These are phyloP conservation scores for Procapra przewalskii DNA, from an alignment of 2,113 vertebrate genomes.

Conservation along the genomic window DNA sequence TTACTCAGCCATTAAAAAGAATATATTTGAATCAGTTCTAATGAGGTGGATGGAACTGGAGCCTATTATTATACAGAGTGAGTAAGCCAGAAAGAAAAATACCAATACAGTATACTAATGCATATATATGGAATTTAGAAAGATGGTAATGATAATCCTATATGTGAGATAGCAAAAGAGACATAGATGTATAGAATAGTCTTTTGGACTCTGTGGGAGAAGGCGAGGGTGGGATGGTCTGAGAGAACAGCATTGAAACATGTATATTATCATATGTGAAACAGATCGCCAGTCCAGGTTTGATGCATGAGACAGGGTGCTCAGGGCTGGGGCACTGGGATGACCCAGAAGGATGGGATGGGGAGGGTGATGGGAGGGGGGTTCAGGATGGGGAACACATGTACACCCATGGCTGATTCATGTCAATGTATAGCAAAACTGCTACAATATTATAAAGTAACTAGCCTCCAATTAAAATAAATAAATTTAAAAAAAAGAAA, in stretches of 20 bases:
- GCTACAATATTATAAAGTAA: neutral
- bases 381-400: neutral
- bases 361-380: neutral
- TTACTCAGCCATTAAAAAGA: neutral
- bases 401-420: neutral
- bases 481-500: neutral
- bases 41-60: neutral
- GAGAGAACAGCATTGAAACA: neutral
- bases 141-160: neutral
- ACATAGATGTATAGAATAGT: neutral
- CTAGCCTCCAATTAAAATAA: neutral
- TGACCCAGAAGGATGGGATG: neutral
- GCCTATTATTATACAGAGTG: neutral
- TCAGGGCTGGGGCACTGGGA: neutral
- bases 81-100: neutral
- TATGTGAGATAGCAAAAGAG: neutral
- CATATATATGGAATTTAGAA: neutral
- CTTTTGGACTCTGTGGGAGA: neutral
- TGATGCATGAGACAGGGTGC: neutral
- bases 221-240: neutral
- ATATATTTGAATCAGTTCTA: neutral
- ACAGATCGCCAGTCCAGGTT: neutral
- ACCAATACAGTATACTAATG: neutral
- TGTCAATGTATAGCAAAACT: neutral
- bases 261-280: neutral